These are phyloP conservation scores for Turritopsis rubra DNA, from an alignment of 30 jellyfish, hydroid and myxozoan species.

Conservation along the genomic window DNA sequence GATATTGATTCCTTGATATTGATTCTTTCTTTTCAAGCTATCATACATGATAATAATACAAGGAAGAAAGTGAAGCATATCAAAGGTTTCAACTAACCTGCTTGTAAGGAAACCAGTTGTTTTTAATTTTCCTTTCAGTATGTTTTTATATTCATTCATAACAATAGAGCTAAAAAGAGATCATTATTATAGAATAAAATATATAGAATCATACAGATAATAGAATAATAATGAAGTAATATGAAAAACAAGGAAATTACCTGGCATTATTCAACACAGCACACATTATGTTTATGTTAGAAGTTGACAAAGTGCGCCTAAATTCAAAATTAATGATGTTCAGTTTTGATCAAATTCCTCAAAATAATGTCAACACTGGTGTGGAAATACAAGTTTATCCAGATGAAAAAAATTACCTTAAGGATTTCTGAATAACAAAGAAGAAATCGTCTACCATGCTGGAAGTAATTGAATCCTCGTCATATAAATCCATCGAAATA, in stretches of 20 bases:
- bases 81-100: too few species aligned
- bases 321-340: not conserved
- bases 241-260: conserved; percentile 21
- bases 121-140: conserved; percentile 28
- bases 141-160: conserved; percentile 54
- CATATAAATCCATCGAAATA: conserved; percentile 60
- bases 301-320: conserved; percentile 84
- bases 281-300: conserved; percentile 71
- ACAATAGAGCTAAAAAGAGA: conserved; percentile 40
- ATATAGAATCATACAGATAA: not conserved
- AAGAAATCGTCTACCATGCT: conserved; percentile 90
- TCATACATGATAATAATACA: too few species aligned
- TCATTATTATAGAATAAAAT: not conserved
- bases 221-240: not conserved
- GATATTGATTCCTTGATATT: too few species aligned
- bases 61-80: too few species aligned
- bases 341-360: not conserved
- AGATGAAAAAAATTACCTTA: conserved; percentile 33
- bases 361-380: not conserved
- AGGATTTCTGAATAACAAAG: conserved; percentile 59
- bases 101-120: conserved; percentile 24
- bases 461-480: conserved; percentile 63
- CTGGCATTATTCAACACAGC: conserved; percentile 85
- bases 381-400: not conserved
- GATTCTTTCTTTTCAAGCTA: too few species aligned